Evolutionary conservation across 2,888 invertebrate species (phyloP).

Genomic region (Caradrina clavipalpis): DNA sequence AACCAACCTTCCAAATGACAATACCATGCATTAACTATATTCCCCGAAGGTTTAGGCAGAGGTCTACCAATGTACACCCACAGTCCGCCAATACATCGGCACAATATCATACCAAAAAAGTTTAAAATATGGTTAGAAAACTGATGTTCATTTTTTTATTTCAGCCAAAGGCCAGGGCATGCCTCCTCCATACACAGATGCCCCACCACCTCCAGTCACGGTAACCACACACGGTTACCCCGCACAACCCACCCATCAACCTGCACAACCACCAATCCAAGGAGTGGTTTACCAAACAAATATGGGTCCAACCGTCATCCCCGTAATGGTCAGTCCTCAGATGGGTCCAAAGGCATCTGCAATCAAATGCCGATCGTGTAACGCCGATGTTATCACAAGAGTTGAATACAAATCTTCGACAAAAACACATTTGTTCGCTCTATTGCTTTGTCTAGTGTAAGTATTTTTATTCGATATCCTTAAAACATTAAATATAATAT

Average conservation of each 20-base stretch:
- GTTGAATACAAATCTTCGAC: conserved; percentile 30
- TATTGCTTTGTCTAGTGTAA: conserved; percentile 39
- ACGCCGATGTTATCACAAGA: conserved; percentile 25
- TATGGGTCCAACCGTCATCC: conserved; percentile 17
- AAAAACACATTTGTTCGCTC: conserved; percentile 43
- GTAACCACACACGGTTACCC: conserved; percentile 25
- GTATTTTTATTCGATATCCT: neutral
- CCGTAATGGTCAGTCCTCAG: conserved; percentile 23
- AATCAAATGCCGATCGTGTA: conserved; percentile 41
- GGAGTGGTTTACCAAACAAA: conserved; percentile 26
- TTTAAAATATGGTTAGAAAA: no score
- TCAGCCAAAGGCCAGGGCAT: conserved; percentile 46
- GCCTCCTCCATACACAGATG: conserved; percentile 41
- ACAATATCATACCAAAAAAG: neutral
- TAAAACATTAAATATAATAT: neutral
- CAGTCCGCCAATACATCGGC: no score
- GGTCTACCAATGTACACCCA: no score
- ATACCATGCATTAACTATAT: no score
- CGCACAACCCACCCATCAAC: conserved; percentile 22
- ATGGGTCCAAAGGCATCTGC: conserved; percentile 30
- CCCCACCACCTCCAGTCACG: conserved; percentile 3
- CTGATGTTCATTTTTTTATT: neutral
- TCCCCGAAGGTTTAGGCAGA: no score
- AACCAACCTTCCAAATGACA: neutral
- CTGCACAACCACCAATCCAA: conserved; percentile 33